Evolutionary conservation across 2,797 vertebrate species (phyloP).

Genomic region (Lacerta agilis): DNA sequence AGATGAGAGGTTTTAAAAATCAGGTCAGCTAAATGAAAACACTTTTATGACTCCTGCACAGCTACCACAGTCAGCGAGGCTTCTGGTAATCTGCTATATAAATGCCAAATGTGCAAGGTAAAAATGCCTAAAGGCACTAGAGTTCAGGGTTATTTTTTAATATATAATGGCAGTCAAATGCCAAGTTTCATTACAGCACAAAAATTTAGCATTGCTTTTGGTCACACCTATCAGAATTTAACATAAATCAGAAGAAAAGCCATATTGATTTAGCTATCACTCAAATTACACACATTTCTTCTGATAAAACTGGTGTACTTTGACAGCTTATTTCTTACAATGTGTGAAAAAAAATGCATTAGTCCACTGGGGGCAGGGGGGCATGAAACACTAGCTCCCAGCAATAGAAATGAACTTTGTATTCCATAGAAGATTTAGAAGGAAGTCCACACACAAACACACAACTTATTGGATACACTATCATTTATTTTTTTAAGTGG

Average conservation of each 20-base stretch:
- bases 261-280: conserved; percentile 35
- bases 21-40: conserved; percentile 66
- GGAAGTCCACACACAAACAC: background rate
- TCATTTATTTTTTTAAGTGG: background rate
- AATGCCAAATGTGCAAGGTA: conserved; percentile 64
- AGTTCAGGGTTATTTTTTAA: conserved; percentile 50
- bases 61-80: conserved; percentile 72
- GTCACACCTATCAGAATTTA: conserved; percentile 43
- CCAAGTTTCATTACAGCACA: conserved; percentile 67
- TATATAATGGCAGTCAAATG: conserved; percentile 66
- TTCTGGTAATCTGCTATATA: conserved; percentile 67
- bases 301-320: conserved; percentile 13
- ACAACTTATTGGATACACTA: background rate
- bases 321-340: conserved; percentile 32
- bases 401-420: background rate
- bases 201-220: conserved; percentile 61
- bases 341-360: background rate
- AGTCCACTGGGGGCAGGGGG: background rate
- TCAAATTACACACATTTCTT: conserved; percentile 37
- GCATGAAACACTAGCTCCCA: background rate
- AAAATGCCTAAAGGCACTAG: conserved; percentile 56
- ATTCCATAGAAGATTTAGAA: background rate
- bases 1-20: conserved; percentile 71
- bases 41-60: conserved; percentile 62
- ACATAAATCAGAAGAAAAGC: conserved; percentile 55